phyloP scores from a whole-genome alignment of 2,888 invertebrate genomes.

The Drosophila kuntzei region DNA sequence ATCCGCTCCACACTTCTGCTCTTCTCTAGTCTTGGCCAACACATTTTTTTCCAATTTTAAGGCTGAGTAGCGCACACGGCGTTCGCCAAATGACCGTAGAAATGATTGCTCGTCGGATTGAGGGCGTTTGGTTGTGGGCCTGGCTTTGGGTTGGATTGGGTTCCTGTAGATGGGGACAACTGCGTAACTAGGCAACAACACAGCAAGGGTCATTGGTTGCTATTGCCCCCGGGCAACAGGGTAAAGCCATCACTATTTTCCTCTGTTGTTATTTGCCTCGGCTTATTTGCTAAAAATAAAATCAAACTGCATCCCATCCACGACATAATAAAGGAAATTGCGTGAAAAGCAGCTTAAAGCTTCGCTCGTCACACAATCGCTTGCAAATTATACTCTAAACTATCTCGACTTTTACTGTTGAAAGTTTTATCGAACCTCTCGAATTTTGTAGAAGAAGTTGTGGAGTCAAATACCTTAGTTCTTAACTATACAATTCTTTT shows the following conservation, averaged over 20 bases:
- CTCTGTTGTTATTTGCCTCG: conserved; percentile 61
- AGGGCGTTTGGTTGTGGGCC: conserved; percentile 14
- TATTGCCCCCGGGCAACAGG: conserved; percentile 30
- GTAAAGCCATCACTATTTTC: conserved; percentile 32
- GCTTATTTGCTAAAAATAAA: conserved; percentile 76
- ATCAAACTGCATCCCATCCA: conserved; percentile 67
- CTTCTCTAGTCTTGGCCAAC: conserved; percentile 40
- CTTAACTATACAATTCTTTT: too few relatives aligned
- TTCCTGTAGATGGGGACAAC: conserved; percentile 2
- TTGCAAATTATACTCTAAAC: conserved; percentile 17
- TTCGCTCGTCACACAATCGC: background rate
- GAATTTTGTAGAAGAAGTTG: background rate
- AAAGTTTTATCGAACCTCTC: background rate
- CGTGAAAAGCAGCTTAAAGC: conserved; percentile 52
- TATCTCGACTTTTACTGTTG: background rate
- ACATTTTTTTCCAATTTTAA: conserved; percentile 78
- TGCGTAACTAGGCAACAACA: conserved; percentile 68
- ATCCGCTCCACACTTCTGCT: background rate
- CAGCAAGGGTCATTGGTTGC: conserved; percentile 64
- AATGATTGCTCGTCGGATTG: conserved; percentile 73
- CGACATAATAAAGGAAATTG: conserved; percentile 63
- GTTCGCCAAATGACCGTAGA: conserved; percentile 74
- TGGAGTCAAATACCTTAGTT: too few relatives aligned
- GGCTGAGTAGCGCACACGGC: conserved; percentile 77
- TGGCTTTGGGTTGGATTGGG: conserved; percentile 1